Evolutionary conservation across 53 echinoderm and acorn worm species (phyloP).

Genomic region (Luidia sarsii): DNA sequence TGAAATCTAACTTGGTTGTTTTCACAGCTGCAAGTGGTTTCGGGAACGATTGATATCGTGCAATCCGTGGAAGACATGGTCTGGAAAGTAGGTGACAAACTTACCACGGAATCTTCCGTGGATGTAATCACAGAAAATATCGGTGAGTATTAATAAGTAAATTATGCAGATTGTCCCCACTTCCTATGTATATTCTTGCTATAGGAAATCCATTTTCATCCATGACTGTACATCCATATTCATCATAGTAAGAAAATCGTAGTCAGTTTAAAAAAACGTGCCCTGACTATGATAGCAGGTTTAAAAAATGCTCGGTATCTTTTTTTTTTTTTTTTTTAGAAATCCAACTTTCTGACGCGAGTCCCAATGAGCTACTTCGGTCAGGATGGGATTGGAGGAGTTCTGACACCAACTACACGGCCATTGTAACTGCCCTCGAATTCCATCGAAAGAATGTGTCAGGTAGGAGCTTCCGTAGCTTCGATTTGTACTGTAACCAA

Average conservation of each 20-base stretch:
- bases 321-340: too few species aligned
- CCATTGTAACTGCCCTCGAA: constrained; percentile 13
- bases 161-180: too few species aligned
- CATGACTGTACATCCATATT: too few species aligned
- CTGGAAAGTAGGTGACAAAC: constrained; percentile 12
- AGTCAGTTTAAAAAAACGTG: too few species aligned
- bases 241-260: too few species aligned
- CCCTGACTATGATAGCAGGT: too few species aligned
- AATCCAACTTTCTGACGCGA: background rate
- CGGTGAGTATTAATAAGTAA: too few species aligned
- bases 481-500: too few species aligned
- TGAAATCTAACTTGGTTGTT: too few species aligned
- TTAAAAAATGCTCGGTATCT: too few species aligned
- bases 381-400: constrained; percentile 33
- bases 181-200: too few species aligned
- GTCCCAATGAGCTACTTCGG: constrained; percentile 5
- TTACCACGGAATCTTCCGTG: constrained; percentile 17
- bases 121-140: constrained; percentile 25
- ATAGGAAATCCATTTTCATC: too few species aligned
- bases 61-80: constrained; percentile 14
- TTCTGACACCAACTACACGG: constrained; percentile 15
- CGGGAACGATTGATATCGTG: constrained; percentile 11
- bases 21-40: background rate
- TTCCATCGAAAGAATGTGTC: constrained; percentile 12
- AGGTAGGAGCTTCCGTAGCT: background rate